These are phyloP conservation scores for Hyperoplus lanceolatus DNA, from an alignment of 2,797 vertebrate species.

Conservation along the genomic window DNA sequence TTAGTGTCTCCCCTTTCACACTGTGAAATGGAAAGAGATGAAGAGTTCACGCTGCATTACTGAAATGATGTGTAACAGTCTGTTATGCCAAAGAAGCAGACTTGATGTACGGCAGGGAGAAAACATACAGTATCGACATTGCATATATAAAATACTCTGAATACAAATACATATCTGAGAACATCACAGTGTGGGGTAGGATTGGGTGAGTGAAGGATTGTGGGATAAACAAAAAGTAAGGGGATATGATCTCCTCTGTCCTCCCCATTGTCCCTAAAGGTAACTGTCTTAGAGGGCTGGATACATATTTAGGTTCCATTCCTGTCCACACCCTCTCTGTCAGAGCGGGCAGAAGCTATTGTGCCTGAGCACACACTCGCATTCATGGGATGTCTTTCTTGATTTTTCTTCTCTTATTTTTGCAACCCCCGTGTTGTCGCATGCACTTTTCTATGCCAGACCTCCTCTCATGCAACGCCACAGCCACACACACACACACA, in stretches of 20 bases:
- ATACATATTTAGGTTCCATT: slow-evolving; percentile 30
- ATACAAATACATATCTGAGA: slow-evolving; percentile 32
- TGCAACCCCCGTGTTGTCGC: slow-evolving; percentile 45
- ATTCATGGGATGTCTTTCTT: slow-evolving; percentile 63
- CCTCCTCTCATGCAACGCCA: slow-evolving; percentile 32
- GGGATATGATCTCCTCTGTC: slow-evolving; percentile 22
- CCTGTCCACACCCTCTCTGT: slow-evolving; percentile 26
- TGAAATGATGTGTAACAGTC: slow-evolving; percentile 59
- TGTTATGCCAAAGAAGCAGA: slow-evolving; percentile 36
- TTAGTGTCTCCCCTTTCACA: not conserved
- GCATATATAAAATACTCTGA: not conserved
- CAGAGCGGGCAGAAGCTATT: slow-evolving; percentile 28
- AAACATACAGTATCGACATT: not conserved
- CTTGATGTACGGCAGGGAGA: slow-evolving; percentile 17
- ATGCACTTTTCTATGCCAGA: slow-evolving; percentile 45
- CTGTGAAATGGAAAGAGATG: slow-evolving; percentile 37
- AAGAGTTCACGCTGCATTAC: slow-evolving; percentile 27
- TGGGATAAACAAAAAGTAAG: slow-evolving; percentile 20
- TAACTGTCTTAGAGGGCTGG: slow-evolving; percentile 25
- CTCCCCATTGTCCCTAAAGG: slow-evolving; percentile 12
- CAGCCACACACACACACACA: not conserved
- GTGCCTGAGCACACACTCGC: slow-evolving; percentile 58
- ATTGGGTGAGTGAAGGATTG: slow-evolving; percentile 41
- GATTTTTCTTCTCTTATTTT: slow-evolving; percentile 68
- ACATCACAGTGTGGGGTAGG: slow-evolving; percentile 20